phyloP scores from a whole-genome alignment of 2,113 vertebrate genomes.

The Poecile atricapillus region DNA sequence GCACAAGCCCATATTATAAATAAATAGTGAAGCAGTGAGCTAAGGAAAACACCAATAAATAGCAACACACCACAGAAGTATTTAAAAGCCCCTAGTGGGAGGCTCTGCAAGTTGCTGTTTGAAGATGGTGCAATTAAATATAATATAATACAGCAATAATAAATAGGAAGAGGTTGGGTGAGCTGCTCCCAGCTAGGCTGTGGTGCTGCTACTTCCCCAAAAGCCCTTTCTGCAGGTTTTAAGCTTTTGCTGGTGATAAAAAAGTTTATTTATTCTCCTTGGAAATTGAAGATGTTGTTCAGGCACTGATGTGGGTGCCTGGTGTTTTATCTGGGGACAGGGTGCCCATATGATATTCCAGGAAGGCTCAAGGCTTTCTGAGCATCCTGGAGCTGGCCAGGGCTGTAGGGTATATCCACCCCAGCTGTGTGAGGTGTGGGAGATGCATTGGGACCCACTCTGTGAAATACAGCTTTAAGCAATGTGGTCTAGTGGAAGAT shows the following conservation, averaged over 20 bases:
- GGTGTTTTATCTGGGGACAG: not conserved
- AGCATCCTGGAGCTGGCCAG: not conserved
- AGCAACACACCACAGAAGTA: not conserved
- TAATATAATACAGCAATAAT: not conserved
- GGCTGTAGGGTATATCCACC: not conserved
- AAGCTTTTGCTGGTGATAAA: not conserved
- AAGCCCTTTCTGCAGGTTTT: not conserved
- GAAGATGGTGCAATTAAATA: slow-evolving; percentile 10
- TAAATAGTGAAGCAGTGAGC: not conserved
- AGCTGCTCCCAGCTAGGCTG: not conserved
- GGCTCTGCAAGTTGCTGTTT: not conserved
- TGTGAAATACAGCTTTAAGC: not conserved
- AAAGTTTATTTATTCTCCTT: not conserved
- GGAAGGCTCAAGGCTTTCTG: not conserved
- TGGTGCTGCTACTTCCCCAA: not conserved
- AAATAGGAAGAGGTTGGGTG: not conserved
- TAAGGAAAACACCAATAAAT: slow-evolving; percentile 14
- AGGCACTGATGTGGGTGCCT: rapidly evolving
- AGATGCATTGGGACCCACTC: not conserved
- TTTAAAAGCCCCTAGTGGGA: slow-evolving; percentile 24
- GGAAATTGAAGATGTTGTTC: not conserved
- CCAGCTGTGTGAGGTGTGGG: not conserved
- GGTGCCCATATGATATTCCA: not conserved
- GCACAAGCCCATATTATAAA: not conserved
- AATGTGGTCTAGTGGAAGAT: not conserved